Conservation (phyloP, 2,888 invertebrate genomes). For the Temnothorax unifasciatus region DNA sequence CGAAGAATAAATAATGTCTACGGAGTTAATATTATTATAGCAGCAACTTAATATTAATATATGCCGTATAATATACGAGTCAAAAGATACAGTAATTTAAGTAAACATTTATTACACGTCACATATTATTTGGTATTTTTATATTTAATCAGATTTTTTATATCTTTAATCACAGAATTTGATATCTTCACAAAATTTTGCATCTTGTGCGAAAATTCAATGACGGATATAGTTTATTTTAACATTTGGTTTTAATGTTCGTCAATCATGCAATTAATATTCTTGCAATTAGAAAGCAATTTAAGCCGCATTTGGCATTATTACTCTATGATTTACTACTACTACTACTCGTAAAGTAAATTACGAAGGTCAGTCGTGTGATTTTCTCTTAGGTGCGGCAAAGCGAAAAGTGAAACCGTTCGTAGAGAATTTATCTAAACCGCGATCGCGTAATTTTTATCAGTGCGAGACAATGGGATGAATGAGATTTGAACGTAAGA, state of each 20-base stretch:
- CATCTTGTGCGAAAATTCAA: background rate
- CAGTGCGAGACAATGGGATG: background rate
- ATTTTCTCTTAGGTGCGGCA: constrained; percentile 23
- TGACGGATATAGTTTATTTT: background rate
- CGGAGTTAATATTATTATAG: constrained; percentile 8
- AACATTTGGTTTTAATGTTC: background rate
- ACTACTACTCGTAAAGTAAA: constrained; percentile 1
- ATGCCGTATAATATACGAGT: background rate
- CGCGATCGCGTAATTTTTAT: constrained; percentile 19
- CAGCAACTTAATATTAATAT: constrained; percentile 15
- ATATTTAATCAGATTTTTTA: background rate
- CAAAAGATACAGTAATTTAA: background rate
- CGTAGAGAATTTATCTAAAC: background rate
- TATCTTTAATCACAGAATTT: background rate
- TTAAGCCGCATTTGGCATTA: background rate
- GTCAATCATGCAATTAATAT: background rate
- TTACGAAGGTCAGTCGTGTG: background rate
- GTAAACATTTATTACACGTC: background rate
- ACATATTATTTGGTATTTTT: background rate
- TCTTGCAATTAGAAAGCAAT: constrained; percentile 5
- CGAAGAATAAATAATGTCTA: constrained; percentile 23
- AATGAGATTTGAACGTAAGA: constrained; percentile 8
- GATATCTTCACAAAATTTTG: background rate
- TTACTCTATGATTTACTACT: constrained; percentile 19
- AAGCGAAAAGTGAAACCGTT: constrained; percentile 24